Evolutionary conservation across 1,140 invertebrate genomes (phyloP).

Genomic region (Calliphora vicina): DNA sequence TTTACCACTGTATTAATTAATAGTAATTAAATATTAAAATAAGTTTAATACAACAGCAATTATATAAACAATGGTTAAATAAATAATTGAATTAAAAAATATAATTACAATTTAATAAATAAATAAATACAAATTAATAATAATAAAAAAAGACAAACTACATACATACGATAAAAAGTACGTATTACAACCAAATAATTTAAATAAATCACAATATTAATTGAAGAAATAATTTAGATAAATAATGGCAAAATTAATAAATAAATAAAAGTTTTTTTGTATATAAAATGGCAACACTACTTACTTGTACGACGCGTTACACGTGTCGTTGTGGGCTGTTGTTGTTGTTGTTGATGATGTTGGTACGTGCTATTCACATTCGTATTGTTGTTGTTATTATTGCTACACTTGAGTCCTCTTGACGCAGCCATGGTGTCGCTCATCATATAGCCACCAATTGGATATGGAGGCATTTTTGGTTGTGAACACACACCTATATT

Average conservation of each 20-base stretch:
- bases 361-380: slow-evolving; percentile 40
- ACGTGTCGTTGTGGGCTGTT: slow-evolving; percentile 27
- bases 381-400: slow-evolving; percentile 12
- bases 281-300: slow-evolving; percentile 39
- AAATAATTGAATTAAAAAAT: neutral
- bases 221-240: too few species aligned
- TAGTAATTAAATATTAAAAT: too few species aligned
- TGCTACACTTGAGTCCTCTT: slow-evolving; percentile 29
- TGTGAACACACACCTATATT: slow-evolving; percentile 50
- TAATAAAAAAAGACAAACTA: neutral
- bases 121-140: neutral
- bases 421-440: slow-evolving; percentile 44
- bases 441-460: slow-evolving; percentile 57
- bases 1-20: too few species aligned
- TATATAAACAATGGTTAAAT: neutral
- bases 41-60: neutral
- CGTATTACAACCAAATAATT: neutral
- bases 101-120: neutral
- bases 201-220: neutral
- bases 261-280: neutral
- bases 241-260: too few species aligned
- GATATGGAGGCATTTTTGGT: slow-evolving; percentile 61
- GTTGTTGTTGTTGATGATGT: slow-evolving; percentile 42
- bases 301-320: slow-evolving; percentile 58
- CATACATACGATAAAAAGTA: neutral